phyloP scores from a whole-genome alignment of 2,113 vertebrate species.

The Isurus oxyrinchus region DNA sequence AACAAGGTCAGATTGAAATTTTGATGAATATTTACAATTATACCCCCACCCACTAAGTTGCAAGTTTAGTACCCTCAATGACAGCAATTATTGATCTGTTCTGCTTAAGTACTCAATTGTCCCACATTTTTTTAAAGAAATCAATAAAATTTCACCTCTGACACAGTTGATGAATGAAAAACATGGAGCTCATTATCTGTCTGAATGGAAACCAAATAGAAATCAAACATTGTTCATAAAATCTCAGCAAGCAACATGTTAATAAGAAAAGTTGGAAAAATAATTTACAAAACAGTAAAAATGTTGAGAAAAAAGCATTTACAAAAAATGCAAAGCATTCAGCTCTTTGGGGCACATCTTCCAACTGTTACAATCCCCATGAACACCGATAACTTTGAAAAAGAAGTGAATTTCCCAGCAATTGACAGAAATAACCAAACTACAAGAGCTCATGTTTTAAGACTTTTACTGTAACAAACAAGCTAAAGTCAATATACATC shows the following conservation, averaged over 20 bases:
- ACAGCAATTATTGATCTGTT: background rate
- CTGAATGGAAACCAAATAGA: background rate
- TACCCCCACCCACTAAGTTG: background rate
- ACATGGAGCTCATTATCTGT: background rate
- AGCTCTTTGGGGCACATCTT: background rate
- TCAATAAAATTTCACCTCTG: slow-evolving; percentile 16
- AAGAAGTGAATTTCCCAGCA: too few species aligned
- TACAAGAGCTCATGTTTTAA: too few species aligned
- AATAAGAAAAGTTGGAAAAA: background rate
- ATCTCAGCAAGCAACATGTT: background rate
- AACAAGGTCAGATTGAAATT: background rate
- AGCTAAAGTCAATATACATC: too few species aligned
- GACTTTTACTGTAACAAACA: too few species aligned
- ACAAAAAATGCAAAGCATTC: background rate
- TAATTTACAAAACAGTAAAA: background rate
- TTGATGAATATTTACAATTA: background rate
- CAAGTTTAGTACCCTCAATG: background rate
- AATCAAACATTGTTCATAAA: background rate
- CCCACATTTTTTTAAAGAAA: background rate
- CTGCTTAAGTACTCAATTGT: background rate
- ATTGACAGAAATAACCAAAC: too few species aligned
- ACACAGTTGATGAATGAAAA: slow-evolving; percentile 5
- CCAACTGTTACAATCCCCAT: background rate
- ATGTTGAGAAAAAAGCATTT: background rate
- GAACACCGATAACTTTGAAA: too few species aligned